A percentile compares a stretch with the other conserved stretches of the same genome.
These are phyloP conservation scores for Agapornis canus DNA, from an alignment of 2,797 vertebrate species.

Conservation along the genomic window DNA sequence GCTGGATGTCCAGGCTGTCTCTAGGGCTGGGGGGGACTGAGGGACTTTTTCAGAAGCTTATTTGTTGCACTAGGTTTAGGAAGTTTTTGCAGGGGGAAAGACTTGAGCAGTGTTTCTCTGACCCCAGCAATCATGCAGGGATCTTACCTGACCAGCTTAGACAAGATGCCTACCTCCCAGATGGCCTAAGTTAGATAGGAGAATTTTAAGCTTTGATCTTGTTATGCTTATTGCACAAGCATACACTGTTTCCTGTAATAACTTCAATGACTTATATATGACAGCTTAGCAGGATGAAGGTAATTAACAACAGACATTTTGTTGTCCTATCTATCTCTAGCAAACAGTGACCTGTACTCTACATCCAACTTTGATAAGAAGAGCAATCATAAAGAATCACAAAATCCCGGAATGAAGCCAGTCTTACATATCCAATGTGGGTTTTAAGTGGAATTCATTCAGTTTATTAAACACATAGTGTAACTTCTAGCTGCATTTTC, in stretches of 20 bases:
- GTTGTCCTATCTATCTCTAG: neutral
- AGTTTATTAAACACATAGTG: neutral
- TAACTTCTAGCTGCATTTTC: neutral
- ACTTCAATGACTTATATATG: neutral
- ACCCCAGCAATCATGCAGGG: rapidly evolving
- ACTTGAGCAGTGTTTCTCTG: neutral
- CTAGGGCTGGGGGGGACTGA: too few species aligned
- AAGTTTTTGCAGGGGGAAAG: neutral
- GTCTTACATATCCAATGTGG: neutral
- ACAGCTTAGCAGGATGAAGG: neutral
- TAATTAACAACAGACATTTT: neutral
- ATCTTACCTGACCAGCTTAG: neutral
- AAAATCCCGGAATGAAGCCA: neutral
- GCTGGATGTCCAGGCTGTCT: neutral
- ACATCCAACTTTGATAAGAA: neutral
- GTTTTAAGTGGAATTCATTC: neutral
- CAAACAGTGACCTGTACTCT: neutral
- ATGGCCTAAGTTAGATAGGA: neutral
- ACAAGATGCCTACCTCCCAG: neutral
- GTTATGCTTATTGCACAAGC: neutral
- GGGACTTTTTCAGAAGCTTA: neutral
- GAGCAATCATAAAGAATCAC: neutral
- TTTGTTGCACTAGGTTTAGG: neutral
- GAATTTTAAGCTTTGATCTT: neutral
- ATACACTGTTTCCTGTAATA: neutral